Percentiles rank a stretch among this genome's conserved stretches.
Evolutionary conservation across 2,113 vertebrate species (phyloP).

Genomic region (Triplophysa dalaica): DNA sequence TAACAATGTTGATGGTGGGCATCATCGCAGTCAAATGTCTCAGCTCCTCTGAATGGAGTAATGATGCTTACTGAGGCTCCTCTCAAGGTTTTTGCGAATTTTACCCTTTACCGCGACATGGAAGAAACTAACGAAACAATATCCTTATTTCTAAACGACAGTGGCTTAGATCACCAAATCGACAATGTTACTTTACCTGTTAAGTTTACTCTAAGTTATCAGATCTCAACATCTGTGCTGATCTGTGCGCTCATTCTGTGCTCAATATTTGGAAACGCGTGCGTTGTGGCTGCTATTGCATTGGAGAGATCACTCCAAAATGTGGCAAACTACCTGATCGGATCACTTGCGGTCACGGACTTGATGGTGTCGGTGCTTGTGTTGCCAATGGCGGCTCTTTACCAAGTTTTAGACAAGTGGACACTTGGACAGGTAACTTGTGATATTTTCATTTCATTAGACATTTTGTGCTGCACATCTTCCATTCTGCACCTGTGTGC

Average conservation of each 20-base stretch:
- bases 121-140: constrained; percentile 79
- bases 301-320: constrained; percentile 94
- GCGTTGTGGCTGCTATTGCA: constrained; percentile 93
- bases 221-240: constrained; percentile 85
- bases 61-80: constrained; percentile 27
- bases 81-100: neutral
- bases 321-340: constrained; percentile 96
- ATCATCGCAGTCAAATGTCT: constrained; percentile 8
- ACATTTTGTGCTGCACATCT: constrained; percentile 95
- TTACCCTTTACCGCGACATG: constrained; percentile 66
- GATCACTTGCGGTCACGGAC: constrained; percentile 93
- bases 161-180: constrained; percentile 50
- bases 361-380: constrained; percentile 98
- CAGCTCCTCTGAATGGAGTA: constrained; percentile 50
- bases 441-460: constrained; percentile 93
- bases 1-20: constrained; percentile 42
- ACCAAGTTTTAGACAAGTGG: constrained; percentile 95
- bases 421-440: constrained; percentile 91
- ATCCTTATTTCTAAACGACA: constrained; percentile 61
- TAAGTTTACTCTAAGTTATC: constrained; percentile 84
- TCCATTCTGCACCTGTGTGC: constrained; percentile 97
- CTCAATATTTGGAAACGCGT: constrained; percentile 91
- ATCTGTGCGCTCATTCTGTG: constrained; percentile 89
- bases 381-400: constrained; percentile 95
- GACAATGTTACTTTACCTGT: constrained; percentile 61